A percentile compares a stretch with the other conserved stretches of the same genome.
These are phyloP conservation scores for Melospiza georgiana DNA, from an alignment of 2,113 vertebrate species.

Conservation along the genomic window DNA sequence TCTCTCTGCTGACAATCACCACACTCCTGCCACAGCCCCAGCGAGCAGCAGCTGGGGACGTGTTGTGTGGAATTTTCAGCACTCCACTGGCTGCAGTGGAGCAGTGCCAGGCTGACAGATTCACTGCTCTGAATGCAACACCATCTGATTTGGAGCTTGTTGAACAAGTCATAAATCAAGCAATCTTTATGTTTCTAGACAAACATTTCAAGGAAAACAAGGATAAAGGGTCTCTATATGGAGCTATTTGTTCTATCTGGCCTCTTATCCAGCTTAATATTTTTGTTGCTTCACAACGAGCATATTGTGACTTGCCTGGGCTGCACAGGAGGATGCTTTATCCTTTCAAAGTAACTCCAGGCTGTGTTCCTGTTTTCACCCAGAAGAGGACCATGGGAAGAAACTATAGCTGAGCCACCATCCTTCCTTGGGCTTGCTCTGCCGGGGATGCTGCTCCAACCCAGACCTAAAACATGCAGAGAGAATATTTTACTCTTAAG, in stretches of 20 bases:
- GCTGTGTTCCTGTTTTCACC: neutral
- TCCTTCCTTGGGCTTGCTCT: neutral
- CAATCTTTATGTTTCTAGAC: neutral
- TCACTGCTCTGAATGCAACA: conserved; percentile 13
- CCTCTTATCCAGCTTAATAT: conserved; percentile 25
- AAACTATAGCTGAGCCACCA: neutral
- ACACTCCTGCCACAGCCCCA: neutral
- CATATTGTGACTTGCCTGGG: neutral
- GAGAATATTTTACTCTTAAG: neutral
- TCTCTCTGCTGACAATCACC: conserved; percentile 13
- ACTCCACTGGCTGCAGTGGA: neutral
- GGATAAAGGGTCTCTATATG: conserved; percentile 32
- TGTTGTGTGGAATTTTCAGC: neutral
- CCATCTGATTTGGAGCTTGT: conserved; percentile 37
- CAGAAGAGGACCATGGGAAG: neutral
- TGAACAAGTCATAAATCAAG: conserved; percentile 48
- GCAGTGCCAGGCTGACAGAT: conserved; percentile 46
- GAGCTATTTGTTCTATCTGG: neutral
- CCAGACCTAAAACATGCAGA: neutral
- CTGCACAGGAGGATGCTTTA: neutral
- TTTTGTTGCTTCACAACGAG: neutral
- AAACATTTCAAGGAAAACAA: conserved; percentile 47
- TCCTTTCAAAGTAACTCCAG: neutral
- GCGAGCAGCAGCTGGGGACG: neutral
- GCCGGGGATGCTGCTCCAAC: neutral